Evolutionary conservation across 53 echinoderm and acorn worm genomes (phyloP), one percentile per base, ranked within the genome.

Genomic region (Pentamera pediparva): DNA sequence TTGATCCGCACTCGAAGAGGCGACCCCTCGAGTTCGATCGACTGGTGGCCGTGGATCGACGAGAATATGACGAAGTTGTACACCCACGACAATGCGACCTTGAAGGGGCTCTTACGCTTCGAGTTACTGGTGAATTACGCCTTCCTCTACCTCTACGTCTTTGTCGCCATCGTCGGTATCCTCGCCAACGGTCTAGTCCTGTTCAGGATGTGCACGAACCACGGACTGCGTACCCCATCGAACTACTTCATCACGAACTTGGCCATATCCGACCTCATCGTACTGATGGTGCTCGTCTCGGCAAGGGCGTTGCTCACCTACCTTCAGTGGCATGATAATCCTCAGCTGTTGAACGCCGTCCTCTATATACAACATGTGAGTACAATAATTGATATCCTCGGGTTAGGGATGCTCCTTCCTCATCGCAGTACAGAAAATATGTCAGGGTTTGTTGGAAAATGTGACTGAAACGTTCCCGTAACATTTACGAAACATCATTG

Each of bases 181-280:
- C 5, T 38, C 18, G 67, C 47, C 5, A 67, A 67, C 31, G 43
- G 22, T 3, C 7, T 67, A 29, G 45, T 67, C 28, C 45, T 67
- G 13, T 7, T 67, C 1, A 67, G 28, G 18, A 67, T 67, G 28
- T 67, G 41, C 45, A 15, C 31, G 30, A 38, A 37, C 19, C 39
- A 40, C 4, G 28, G 8, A 25, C 24, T 67, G 30, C 24, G 67
- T 3, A 67, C 67, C 18, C 67, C 67, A 22, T 67, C 67, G 0
- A 67, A 67, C 45, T 29, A 67, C 27, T 67, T 67, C 39, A 67
- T 67, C 29, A 67, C 67, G 3, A 67, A 67, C 37, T 67, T 67
- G 39, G 67, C 67, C 2, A 67, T 67, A 6, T 45, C 67, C 18
- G 67, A 67, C 30, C 27, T 67, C 15, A 18, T 67, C 30, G 67